phyloP scores from a whole-genome alignment of 2,113 vertebrate genomes.

The Alligator sinensis region DNA sequence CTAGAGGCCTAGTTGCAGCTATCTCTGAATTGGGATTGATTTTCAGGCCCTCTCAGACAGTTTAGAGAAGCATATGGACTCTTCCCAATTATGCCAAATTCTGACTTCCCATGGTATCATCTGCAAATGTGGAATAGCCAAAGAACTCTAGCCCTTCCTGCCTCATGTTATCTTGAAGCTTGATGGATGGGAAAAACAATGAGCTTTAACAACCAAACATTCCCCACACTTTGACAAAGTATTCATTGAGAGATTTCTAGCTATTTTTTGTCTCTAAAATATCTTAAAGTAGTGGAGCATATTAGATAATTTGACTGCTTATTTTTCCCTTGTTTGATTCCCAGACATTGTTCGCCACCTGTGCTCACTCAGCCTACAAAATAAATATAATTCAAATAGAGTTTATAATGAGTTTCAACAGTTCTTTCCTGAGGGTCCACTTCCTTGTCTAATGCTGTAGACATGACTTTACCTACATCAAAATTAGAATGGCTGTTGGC shows the following conservation, averaged over 20 bases:
- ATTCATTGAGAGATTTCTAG: not conserved
- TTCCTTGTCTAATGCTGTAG: not conserved
- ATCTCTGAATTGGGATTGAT: constrained; percentile 56
- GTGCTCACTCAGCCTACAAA: not conserved
- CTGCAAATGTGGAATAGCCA: not conserved
- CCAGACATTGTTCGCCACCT: not conserved
- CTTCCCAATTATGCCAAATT: constrained; percentile 31
- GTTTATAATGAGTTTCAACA: not conserved
- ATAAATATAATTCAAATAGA: not conserved
- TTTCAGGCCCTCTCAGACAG: constrained; percentile 50
- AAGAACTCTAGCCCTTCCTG: not conserved
- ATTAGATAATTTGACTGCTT: not conserved
- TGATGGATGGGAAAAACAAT: not conserved
- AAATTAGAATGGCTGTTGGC: constrained; percentile 49
- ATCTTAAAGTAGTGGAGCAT: not conserved
- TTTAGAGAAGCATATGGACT: not conserved
- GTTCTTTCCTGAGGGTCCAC: constrained; percentile 1
- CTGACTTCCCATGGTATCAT: not conserved
- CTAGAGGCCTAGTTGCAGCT: constrained; percentile 5
- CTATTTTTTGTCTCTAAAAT: constrained; percentile 22
- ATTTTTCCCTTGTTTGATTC: not conserved
- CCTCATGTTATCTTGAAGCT: not conserved
- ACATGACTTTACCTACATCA: constrained; percentile 19
- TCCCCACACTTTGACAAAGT: not conserved
- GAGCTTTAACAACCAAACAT: not conserved